Base-by-base conservation (phyloP, 1,140 invertebrate species). In the Drosophila tsacasi region DNA sequence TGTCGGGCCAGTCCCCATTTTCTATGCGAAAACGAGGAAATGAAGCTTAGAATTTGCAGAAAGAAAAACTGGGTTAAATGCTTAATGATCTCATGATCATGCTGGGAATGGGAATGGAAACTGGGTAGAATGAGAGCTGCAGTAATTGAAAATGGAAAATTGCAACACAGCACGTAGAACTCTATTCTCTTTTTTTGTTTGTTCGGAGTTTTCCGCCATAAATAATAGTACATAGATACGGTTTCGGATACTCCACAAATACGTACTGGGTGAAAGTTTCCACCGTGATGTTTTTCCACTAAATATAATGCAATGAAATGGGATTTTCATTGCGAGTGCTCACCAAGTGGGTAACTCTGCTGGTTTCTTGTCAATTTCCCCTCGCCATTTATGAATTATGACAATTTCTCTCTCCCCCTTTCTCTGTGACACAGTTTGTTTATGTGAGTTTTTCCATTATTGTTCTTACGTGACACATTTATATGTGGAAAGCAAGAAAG, bases 381-480 rank as follows among this genome's bases (percentile, higher is more conserved):
- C 32, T 19, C 6, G 15, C 64, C 65, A 71, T 71, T 71, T 72
- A 73, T 73, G 69, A 73, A 49, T 73, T 73, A 72, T 71, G 69
- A 76, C 32, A 60, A 76, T 76, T 76, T 75, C 74, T 57, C 73
- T 68, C 21, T 44, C 42, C 39, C 50, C 55, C 74, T 79, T 75
- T 42, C 50, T 47, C 50, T 64, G 66, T 79, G 76, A 72, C 76
- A 79, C 66, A 79, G 66, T 79, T 79, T 71, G 50, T 71, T 44
- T 44, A 23, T 44, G 32, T 37, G 74, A 78, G 76, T 78, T 78
- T 78, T 78, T 50, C 65, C 74, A 62, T 78, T 78, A 78, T 78
- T 78, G 76, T 78, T 78, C 74, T 71, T 78, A 78, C 76, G 74
- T 78, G 76, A 78, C 76, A 78, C 50, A 77, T 68, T 64, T 44